A percentile compares a stretch with the other conserved stretches of the same genome.
Conservation (phyloP, 2,113 vertebrate genomes). For the Chelonoidis abingdonii region DNA sequence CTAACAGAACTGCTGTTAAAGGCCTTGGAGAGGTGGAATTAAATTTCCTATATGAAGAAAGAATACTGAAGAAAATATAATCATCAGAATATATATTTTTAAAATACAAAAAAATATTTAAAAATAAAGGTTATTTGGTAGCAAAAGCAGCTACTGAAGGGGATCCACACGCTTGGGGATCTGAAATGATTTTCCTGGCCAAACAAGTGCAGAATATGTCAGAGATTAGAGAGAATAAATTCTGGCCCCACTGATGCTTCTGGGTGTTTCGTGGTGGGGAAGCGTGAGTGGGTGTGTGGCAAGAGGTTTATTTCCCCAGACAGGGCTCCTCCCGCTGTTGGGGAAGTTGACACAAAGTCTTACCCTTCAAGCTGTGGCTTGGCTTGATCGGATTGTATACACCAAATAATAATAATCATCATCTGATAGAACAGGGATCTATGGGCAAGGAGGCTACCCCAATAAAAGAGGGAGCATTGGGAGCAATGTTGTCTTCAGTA, state of each 20-base stretch:
- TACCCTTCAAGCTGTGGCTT: no score
- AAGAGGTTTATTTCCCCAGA: not conserved
- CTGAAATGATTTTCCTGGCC: not conserved
- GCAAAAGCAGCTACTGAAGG: not conserved
- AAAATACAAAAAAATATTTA: slow-evolving; percentile 25
- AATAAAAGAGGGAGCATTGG: rapidly evolving
- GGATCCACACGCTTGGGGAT: not conserved
- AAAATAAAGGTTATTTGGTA: not conserved
- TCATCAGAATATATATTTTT: slow-evolving; percentile 36
- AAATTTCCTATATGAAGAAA: slow-evolving; percentile 67
- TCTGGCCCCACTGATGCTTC: not conserved
- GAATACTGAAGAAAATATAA: slow-evolving; percentile 41
- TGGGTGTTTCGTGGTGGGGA: not conserved
- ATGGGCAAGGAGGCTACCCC: not conserved
- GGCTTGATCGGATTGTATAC: no score
- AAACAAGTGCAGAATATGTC: not conserved
- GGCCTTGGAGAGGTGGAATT: slow-evolving; percentile 72
- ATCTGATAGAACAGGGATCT: not conserved
- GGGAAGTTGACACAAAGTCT: no score
- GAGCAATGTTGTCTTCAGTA: rapidly evolving
- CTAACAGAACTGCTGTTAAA: slow-evolving; percentile 76
- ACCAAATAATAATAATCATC: no score
- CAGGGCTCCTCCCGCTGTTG: not conserved
- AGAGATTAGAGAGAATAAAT: not conserved
- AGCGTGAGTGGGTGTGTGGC: not conserved